Percentiles rank a stretch among this genome's conserved stretches.
Conservation (phyloP, 2,113 vertebrate genomes). For the Caloenas nicobarica region DNA sequence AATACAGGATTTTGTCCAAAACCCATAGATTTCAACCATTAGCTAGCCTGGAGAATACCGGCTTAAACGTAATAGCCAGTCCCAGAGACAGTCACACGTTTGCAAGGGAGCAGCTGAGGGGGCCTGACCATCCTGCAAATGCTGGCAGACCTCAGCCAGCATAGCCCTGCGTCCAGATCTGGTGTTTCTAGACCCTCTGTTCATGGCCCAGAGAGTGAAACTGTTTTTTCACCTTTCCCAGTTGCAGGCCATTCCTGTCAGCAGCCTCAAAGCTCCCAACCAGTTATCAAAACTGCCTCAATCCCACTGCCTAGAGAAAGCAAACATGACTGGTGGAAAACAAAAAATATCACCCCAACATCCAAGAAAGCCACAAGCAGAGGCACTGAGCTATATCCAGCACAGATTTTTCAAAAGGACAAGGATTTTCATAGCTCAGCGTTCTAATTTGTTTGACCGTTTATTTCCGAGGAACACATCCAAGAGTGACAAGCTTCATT, state of each 20-base stretch:
- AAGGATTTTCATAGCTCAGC: constrained; percentile 52
- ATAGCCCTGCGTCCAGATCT: not conserved
- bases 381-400: constrained; percentile 6
- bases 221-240: not conserved
- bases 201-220: not conserved
- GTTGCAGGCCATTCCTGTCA: not conserved
- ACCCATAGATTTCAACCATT: not conserved
- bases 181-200: not conserved
- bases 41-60: not conserved
- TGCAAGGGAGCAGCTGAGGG: not conserved
- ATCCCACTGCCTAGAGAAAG: not conserved
- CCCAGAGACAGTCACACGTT: not conserved
- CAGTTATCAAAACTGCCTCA: not conserved
- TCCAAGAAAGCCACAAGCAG: not conserved
- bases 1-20: not conserved
- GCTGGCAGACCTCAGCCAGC: not conserved
- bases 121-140: not conserved
- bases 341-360: constrained; percentile 6
- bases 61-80: not conserved
- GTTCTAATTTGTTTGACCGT: constrained; percentile 65
- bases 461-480: constrained; percentile 67
- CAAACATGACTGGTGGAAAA: not conserved
- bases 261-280: not conserved
- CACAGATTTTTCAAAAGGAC: constrained; percentile 62
- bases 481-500: constrained; percentile 69